Conservation (phyloP, 2,113 vertebrate genomes). For the Dasyurus viverrinus region DNA sequence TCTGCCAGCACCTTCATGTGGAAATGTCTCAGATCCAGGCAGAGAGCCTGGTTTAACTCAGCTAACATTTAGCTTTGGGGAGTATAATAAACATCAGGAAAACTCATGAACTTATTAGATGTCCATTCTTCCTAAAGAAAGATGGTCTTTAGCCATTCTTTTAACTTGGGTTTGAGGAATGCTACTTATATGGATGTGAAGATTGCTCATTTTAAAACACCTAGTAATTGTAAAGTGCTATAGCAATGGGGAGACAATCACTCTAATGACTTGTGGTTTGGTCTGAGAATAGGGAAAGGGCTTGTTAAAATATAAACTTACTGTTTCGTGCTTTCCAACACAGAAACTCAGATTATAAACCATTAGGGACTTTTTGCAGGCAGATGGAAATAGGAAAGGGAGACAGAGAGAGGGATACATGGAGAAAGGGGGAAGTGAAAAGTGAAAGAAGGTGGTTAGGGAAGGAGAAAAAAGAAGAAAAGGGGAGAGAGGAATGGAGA, state of each 20-base stretch:
- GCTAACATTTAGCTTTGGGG: slow-evolving; percentile 35
- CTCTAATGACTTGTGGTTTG: slow-evolving; percentile 2
- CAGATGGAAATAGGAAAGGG: background rate
- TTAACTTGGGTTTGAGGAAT: slow-evolving; percentile 40
- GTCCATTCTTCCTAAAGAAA: slow-evolving; percentile 45
- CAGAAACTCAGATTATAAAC: background rate
- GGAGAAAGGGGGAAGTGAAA: background rate
- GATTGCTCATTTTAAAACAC: background rate
- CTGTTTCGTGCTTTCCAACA: fast-evolving
- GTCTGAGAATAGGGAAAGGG: background rate
- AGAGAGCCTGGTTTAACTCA: slow-evolving; percentile 17
- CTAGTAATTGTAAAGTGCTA: background rate
- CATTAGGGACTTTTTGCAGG: background rate
- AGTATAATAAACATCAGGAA: slow-evolving; percentile 53
- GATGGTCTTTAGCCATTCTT: slow-evolving; percentile 46
- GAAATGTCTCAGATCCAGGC: background rate
- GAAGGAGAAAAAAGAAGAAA: background rate
- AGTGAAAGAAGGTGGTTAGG: background rate
- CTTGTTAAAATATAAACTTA: background rate
- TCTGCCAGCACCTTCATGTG: background rate
- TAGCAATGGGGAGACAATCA: background rate
- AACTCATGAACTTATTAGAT: slow-evolving; percentile 41
- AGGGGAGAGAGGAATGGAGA: background rate
- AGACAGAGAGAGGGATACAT: no score
- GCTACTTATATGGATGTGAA: slow-evolving; percentile 8